Evolutionary conservation across 2,113 vertebrate genomes (phyloP).

Genomic region (Aleadryas rufinucha): DNA sequence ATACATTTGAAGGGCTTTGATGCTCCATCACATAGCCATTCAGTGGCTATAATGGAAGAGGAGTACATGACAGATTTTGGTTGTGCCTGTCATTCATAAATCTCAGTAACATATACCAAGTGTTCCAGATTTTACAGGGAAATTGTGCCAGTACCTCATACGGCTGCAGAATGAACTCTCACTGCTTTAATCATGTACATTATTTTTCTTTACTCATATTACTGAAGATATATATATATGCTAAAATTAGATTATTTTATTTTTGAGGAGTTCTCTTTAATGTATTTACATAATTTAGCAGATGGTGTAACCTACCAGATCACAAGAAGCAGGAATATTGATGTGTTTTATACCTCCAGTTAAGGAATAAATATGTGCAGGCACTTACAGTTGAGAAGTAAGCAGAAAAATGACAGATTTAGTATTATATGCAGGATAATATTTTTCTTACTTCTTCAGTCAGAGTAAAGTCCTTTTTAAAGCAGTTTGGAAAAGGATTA

Average conservation of each 20-base stretch:
- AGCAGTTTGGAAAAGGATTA: neutral
- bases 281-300: neutral
- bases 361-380: neutral
- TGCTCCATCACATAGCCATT: conserved; percentile 31
- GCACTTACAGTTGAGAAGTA: neutral
- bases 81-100: conserved; percentile 3
- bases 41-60: conserved; percentile 23
- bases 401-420: neutral
- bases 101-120: neutral
- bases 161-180: neutral
- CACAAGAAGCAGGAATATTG: neutral
- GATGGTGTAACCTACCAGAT: neutral
- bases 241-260: neutral
- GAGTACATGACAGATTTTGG: conserved; percentile 38
- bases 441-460: neutral
- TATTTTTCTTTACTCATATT: neutral
- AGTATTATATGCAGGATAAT: neutral
- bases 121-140: conserved; percentile 1
- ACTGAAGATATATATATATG: neutral
- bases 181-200: neutral
- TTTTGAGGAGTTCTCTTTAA: neutral
- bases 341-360: neutral
- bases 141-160: neutral
- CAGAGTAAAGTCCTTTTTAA: neutral
- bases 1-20: conserved; percentile 49